Conservation (phyloP, 2,888 invertebrate genomes). For the Slavum lentiscoides region DNA sequence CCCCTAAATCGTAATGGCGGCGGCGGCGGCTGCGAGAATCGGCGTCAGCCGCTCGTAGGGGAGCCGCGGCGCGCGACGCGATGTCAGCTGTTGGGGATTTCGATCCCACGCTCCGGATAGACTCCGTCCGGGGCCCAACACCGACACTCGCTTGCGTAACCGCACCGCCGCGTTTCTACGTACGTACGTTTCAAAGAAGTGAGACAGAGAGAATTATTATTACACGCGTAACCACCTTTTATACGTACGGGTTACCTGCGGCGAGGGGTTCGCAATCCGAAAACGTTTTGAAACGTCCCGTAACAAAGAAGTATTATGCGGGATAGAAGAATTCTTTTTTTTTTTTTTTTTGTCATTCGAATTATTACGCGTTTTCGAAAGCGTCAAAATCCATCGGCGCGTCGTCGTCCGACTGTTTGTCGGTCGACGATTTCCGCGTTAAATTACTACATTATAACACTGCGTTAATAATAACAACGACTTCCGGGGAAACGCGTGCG, state of each 20-base stretch:
- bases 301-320: slow-evolving; percentile 7
- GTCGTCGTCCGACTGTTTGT: background rate
- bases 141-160: slow-evolving; percentile 21
- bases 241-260: slow-evolving; percentile 19
- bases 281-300: slow-evolving; percentile 4
- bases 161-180: too few species aligned
- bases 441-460: background rate
- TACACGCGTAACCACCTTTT: slow-evolving; percentile 26
- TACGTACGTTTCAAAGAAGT: slow-evolving; percentile 11
- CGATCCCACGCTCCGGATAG: slow-evolving; percentile 40
- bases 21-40: slow-evolving; percentile 9
- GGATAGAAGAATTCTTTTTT: background rate
- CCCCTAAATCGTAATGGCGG: slow-evolving; percentile 41
- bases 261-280: slow-evolving; percentile 13
- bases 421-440: slow-evolving; percentile 1
- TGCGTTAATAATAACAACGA: background rate
- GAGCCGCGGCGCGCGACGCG: slow-evolving; percentile 2
- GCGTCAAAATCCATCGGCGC: slow-evolving; percentile 1
- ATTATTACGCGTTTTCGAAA: background rate
- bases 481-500: slow-evolving; percentile 34
- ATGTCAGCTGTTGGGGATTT: slow-evolving; percentile 38
- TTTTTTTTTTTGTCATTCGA: background rate
- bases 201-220: background rate
- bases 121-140: background rate
- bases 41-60: slow-evolving; percentile 6